Percentiles rank a stretch among this genome's conserved stretches.
phyloP scores from a whole-genome alignment of 2,797 vertebrate genomes.

The Myotis findleyi region DNA sequence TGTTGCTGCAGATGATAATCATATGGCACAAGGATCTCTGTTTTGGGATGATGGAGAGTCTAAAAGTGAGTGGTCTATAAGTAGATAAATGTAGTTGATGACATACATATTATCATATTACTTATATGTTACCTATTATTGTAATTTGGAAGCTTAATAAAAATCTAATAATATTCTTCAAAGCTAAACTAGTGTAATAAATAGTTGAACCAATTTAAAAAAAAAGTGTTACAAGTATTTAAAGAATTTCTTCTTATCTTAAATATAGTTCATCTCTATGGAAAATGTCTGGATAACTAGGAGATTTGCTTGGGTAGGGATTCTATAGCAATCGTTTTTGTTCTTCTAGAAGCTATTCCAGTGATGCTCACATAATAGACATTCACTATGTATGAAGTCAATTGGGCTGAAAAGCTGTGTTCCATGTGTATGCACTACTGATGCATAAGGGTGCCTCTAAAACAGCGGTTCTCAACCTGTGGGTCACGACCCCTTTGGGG shows the following conservation, averaged over 20 bases:
- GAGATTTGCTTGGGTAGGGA: not conserved
- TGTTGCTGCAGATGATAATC: slow-evolving; percentile 87
- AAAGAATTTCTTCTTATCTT: not conserved
- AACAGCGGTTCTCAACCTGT: not conserved
- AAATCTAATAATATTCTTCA: not conserved
- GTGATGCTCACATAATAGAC: not conserved
- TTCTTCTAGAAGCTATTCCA: not conserved
- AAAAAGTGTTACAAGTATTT: not conserved
- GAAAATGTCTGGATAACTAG: not conserved
- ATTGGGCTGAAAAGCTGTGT: not conserved
- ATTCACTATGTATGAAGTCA: not conserved
- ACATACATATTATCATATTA: not conserved
- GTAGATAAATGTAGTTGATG: not conserved
- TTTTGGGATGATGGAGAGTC: slow-evolving; percentile 95
- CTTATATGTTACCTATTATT: not conserved
- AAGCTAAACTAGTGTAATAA: not conserved
- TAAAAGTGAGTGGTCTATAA: slow-evolving; percentile 86
- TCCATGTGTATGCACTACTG: rapidly evolving
- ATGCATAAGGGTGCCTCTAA: not conserved
- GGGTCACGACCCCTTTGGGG: too few species aligned
- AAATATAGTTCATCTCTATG: not conserved
- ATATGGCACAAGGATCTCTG: slow-evolving; percentile 89
- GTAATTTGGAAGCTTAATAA: not conserved
- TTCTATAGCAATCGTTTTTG: not conserved
- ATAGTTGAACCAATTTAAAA: not conserved